A percentile compares a stretch with the other conserved stretches of the same genome.
phyloP scores from a whole-genome alignment of 35 echinoderm and acorn worm genomes.

The Hemicentrotus pulcherrimus region DNA sequence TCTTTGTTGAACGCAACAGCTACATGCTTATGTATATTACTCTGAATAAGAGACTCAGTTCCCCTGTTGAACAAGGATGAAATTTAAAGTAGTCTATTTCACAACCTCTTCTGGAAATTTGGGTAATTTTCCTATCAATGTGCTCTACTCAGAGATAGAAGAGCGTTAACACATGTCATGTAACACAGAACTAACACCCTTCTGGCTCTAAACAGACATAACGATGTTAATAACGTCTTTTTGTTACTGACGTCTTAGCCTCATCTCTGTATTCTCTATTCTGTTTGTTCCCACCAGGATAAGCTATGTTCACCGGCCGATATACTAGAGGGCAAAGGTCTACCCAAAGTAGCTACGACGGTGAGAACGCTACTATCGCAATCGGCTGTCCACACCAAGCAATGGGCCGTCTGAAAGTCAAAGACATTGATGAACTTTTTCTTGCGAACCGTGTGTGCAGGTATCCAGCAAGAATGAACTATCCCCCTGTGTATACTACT shows the following conservation, averaged over 20 bases:
- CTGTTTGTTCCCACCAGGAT: slow-evolving; percentile 55
- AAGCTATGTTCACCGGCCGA: slow-evolving; percentile 79
- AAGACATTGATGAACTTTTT: background rate
- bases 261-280: background rate
- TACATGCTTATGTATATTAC: too few species aligned
- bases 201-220: too few species aligned
- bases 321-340: slow-evolving; percentile 85
- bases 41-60: too few species aligned
- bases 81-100: too few species aligned
- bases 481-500: background rate
- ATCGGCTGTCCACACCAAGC: slow-evolving; percentile 12
- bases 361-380: slow-evolving; percentile 48
- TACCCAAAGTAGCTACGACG: slow-evolving; percentile 76
- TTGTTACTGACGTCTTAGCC: background rate
- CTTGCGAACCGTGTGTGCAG: background rate
- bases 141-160: too few species aligned
- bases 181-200: too few species aligned
- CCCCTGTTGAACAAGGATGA: too few species aligned
- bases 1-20: too few species aligned
- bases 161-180: too few species aligned
- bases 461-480: background rate
- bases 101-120: too few species aligned
- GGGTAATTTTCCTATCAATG: too few species aligned
- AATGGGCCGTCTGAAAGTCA: slow-evolving; percentile 46
- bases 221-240: background rate